Evolutionary conservation across 1,140 invertebrate genomes (phyloP), one percentile per base, ranked within the genome.

Genomic region (Aporrectodea caliginosa): DNA sequence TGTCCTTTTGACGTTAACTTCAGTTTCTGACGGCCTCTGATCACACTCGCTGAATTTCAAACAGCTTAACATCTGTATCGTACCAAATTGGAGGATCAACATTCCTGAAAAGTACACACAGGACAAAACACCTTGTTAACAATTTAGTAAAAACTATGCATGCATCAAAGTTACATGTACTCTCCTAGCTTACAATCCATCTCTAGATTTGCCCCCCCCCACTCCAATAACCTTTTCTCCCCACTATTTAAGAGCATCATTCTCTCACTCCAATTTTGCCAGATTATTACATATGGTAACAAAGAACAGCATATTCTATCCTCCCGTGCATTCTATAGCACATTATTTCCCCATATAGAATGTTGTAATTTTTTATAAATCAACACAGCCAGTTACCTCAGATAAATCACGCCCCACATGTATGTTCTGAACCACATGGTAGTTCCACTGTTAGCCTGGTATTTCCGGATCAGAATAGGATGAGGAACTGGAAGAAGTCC

Each of bases 51-150:
- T 89, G 87, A 75, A 89, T 88, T 77, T 99, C 97, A 90, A 99
- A 99, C 73, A 99, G 90, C 88, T 98, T 98, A 6, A 99, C 97
- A 87, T 98, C 95, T 0, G 98, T 99, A 86, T 99, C 97, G 88
- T 98, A 99, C 98, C 98, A 99, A 84, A 99, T 96, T 0, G 98
- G 97, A 30, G 98, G 98, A 88, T 99, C 97, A 71, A 97, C 93
- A 90, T 99, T 99, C 84, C 96, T 95, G 88, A 35, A 89, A 91
- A 87, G 84, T 81, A 85, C 83, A 84, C 2, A 72, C 70, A 72
- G n/a, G 14, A 27, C 27, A n/a, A n/a, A n/a, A n/a, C n/a, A n/a
- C n/a, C n/a, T n/a, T n/a, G n/a, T n/a, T n/a, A n/a, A n/a, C n/a
- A n/a, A n/a, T n/a, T n/a, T n/a, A n/a, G n/a, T n/a, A n/a, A n/a